phyloP scores from a whole-genome alignment of 2,797 vertebrate genomes.

The Sebastes taczanowskii region DNA sequence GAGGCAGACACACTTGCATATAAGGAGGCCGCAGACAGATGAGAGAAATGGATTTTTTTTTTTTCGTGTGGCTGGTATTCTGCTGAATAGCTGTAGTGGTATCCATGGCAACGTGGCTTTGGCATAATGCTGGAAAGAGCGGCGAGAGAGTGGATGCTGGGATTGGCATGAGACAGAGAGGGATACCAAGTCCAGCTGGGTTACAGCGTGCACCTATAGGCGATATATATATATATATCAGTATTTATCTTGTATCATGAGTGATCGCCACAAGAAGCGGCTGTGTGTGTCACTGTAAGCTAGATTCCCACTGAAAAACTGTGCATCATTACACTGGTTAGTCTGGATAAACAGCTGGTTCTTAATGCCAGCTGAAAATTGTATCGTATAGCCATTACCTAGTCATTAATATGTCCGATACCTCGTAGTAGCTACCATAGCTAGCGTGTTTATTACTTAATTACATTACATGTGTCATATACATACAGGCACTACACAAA shows the following conservation, averaged over 20 bases:
- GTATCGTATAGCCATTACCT: too few species aligned
- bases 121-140: conserved; percentile 51
- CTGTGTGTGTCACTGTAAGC: too few species aligned
- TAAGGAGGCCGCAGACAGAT: conserved; percentile 49
- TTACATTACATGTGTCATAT: too few species aligned
- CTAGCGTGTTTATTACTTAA: too few species aligned
- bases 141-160: conserved; percentile 31
- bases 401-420: too few species aligned
- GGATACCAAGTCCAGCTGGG: conserved; percentile 9
- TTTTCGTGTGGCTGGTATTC: conserved; percentile 51
- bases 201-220: conserved; percentile 12
- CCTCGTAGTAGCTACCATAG: too few species aligned
- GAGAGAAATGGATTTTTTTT: conserved; percentile 32
- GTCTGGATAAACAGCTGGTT: background rate
- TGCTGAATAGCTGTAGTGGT: conserved; percentile 74
- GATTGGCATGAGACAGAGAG: conserved; percentile 60
- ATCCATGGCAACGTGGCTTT: conserved; percentile 78
- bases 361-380: too few species aligned
- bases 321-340: background rate
- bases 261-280: background rate
- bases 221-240: conserved; percentile 8
- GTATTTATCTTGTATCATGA: conserved; percentile 36
- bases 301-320: background rate
- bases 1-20: conserved; percentile 43
- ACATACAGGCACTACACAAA: too few species aligned